Evolutionary conservation across 2,888 invertebrate species (phyloP).

Genomic region (Drosophila emarginata): DNA sequence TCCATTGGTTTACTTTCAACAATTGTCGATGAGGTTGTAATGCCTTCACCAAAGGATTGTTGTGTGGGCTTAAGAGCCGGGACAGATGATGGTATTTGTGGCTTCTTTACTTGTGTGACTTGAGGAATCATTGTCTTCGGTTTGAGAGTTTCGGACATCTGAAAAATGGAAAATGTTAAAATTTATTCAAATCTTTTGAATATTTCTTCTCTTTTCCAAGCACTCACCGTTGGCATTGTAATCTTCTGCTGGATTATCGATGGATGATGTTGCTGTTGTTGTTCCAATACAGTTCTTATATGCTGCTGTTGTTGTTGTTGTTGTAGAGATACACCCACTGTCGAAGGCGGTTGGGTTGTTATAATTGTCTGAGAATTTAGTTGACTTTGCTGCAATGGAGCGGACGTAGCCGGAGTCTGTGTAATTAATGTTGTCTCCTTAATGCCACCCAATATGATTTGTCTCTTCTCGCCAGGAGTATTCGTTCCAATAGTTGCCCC

Average conservation of each 20-base stretch:
- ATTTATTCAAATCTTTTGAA: neutral
- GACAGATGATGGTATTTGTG: neutral
- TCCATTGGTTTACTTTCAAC: conserved; percentile 65
- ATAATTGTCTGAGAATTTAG: conserved; percentile 80
- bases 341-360: conserved; percentile 68
- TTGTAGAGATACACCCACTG: conserved; percentile 35
- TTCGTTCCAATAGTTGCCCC: neutral
- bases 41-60: conserved; percentile 15
- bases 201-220: no score
- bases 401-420: conserved; percentile 64
- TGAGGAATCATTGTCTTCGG: conserved; percentile 8
- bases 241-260: conserved; percentile 80
- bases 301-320: conserved; percentile 80
- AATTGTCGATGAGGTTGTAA: conserved; percentile 15
- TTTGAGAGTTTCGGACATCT: conserved; percentile 28
- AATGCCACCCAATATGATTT: conserved; percentile 75
- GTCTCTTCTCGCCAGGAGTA: conserved; percentile 70
- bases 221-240: conserved; percentile 51
- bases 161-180: neutral
- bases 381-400: conserved; percentile 71
- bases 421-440: conserved; percentile 79
- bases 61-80: conserved; percentile 20
- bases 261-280: conserved; percentile 70
- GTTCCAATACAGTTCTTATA: conserved; percentile 66
- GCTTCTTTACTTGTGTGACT: conserved; percentile 21